These are phyloP conservation scores for Sturnus vulgaris DNA, from an alignment of 2,113 vertebrate genomes.

Conservation along the genomic window DNA sequence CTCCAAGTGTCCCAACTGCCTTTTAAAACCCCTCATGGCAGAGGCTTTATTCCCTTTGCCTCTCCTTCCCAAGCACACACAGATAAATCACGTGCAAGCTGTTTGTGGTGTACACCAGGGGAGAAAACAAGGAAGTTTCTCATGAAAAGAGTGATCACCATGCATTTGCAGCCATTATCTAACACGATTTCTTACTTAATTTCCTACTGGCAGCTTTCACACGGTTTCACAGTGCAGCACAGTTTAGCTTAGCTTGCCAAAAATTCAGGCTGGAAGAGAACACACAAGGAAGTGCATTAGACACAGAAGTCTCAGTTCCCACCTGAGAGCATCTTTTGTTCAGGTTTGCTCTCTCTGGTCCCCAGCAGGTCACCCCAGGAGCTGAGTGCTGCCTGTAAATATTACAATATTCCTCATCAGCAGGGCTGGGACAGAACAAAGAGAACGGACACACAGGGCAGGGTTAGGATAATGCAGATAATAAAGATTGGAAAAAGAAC, in stretches of 20 bases:
- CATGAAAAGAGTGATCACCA: conserved; percentile 14
- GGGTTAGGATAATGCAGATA: background rate
- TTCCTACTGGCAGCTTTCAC: conserved; percentile 22
- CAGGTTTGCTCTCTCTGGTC: background rate
- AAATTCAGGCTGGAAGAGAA: background rate
- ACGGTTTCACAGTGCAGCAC: background rate
- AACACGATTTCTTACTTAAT: background rate
- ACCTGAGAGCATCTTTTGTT: background rate
- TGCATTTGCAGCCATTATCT: background rate
- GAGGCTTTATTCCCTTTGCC: background rate
- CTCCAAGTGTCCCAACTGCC: background rate
- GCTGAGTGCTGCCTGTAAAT: background rate
- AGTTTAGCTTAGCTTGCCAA: background rate
- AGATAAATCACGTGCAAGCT: background rate
- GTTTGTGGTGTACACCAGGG: background rate
- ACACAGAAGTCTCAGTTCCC: background rate
- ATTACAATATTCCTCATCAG: background rate
- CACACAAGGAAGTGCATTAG: rapidly evolving
- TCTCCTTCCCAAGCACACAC: background rate
- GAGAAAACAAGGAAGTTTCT: conserved; percentile 33
- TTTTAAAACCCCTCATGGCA: background rate
- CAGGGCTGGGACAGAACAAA: background rate
- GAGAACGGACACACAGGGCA: background rate
- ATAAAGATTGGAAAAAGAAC: conserved; percentile 8
- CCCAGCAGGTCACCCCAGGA: background rate